Base-by-base conservation (phyloP, 2,113 vertebrate species). In the Pardalotus punctatus region DNA sequence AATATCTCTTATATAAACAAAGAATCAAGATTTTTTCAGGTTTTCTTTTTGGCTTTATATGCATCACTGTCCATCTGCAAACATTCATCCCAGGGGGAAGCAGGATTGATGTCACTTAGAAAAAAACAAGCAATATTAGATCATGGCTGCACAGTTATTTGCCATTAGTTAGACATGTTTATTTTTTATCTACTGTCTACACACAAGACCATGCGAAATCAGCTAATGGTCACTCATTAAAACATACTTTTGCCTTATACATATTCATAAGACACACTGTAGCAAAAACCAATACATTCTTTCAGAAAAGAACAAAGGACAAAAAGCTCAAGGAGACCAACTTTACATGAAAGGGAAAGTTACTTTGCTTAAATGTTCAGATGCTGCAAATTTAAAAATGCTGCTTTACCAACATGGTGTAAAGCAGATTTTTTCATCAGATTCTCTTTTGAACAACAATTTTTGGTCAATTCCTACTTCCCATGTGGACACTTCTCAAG, bases 141-240 rank as follows among this genome's bases (percentile, higher is more conserved):
- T 69, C 48, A 71, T 15, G 38, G 35, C 51, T 83, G 50, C n/a
- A 86, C 51, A 74, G 50, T 66, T 87, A 76, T 65, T 81, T 91
- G 56, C 36, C 61, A 76, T 96, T 91, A 85, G n/a, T 94, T 91
- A 53, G 11, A 69, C 53, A 60, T 35, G 20, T 47, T 91, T 87
- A 43, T 51, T 84, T 61, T 81, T 94, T 71, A 76, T 62, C 81
- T 85, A 36, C 70, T 57, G 28, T 67, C 50, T 89, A 84, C 65
- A 95, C 61, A 66, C n/a, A 92, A 94, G 76, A 57, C 54, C 60
- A 66, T 67, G 62, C 10, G 50, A 92, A 84, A 24, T 85, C 45
- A 90, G 29, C 31, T 93, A 90, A 94, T 85, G 89, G 84, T 87
- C 95, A 81, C 42, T 95, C 85, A 94, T 95, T 97, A 95, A 97